These are phyloP conservation scores for Caenorhabditis remanei DNA, from an alignment of 1,140 invertebrate genomes.

Conservation along the genomic window DNA sequence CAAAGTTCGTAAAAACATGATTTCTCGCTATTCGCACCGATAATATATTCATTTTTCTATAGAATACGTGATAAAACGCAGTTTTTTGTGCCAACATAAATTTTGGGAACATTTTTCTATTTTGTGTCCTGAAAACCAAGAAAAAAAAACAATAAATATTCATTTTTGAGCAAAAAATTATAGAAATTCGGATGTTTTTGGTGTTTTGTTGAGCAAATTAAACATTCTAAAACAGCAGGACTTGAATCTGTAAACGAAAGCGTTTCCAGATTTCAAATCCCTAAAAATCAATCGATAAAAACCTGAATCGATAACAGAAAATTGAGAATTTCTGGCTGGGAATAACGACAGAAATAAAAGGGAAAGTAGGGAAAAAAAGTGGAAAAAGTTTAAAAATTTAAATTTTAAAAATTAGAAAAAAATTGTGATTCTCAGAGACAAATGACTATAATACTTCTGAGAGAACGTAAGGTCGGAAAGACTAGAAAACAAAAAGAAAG, in stretches of 20 bases:
- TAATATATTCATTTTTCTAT: too few relatives aligned
- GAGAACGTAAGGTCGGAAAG: conserved; percentile 47
- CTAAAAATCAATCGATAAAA: not conserved
- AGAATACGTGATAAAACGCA: too few relatives aligned
- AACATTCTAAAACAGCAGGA: conserved; percentile 28
- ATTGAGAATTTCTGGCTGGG: conserved; percentile 45
- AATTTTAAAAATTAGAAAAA: too few relatives aligned
- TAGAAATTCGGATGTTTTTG: conserved; percentile 46
- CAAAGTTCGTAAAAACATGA: too few relatives aligned
- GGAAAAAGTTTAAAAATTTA: too few relatives aligned
- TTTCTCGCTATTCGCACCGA: too few relatives aligned
- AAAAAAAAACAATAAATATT: conserved; percentile 45
- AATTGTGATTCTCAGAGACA: conserved; percentile 33
- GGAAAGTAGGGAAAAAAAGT: too few relatives aligned
- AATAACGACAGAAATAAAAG: conserved; percentile 39
- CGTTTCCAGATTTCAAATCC: not conserved
- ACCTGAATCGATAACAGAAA: conserved; percentile 51
- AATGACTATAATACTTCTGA: conserved; percentile 15
- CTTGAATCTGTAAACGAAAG: not conserved
- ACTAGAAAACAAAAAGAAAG: conserved; percentile 39
- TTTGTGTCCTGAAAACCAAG: not conserved
- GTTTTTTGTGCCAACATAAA: too few relatives aligned
- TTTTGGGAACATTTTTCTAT: too few relatives aligned
- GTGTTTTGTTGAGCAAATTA: conserved; percentile 23
- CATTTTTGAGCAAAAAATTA: conserved; percentile 48